phyloP scores from a whole-genome alignment of 2,797 vertebrate species.

The Chaunax sp. region DNA sequence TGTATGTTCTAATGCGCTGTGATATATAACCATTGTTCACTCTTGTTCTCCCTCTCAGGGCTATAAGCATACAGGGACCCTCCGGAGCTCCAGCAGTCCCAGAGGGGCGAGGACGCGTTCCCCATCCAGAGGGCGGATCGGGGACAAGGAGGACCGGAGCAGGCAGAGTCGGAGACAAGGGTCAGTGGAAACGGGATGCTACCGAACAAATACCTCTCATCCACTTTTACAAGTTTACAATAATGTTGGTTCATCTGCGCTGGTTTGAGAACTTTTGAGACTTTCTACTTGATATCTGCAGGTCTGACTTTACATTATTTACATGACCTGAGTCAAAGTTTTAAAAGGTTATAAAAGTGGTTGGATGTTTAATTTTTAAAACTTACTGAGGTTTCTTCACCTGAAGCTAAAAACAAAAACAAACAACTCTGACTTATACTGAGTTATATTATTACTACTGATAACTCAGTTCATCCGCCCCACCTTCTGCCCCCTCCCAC shows the following conservation, averaged over 20 bases:
- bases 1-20: too few species aligned
- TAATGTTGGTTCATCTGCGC: not conserved
- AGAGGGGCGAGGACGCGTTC: slow-evolving; percentile 91
- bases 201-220: not conserved
- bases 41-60: slow-evolving; percentile 69
- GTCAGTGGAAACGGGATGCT: slow-evolving; percentile 67
- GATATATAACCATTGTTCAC: too few species aligned
- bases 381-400: too few species aligned
- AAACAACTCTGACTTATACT: too few species aligned
- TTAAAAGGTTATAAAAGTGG: not conserved
- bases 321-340: not conserved
- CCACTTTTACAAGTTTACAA: not conserved
- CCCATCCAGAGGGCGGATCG: slow-evolving; percentile 89
- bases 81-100: slow-evolving; percentile 93
- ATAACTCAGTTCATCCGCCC: too few species aligned
- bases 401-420: too few species aligned
- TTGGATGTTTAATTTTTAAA: too few species aligned
- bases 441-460: too few species aligned
- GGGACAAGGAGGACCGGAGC: slow-evolving; percentile 89
- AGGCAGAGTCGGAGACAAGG: slow-evolving; percentile 89
- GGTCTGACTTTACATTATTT: not conserved
- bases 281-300: not conserved
- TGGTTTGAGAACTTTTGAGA: too few species aligned
- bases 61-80: slow-evolving; percentile 88
- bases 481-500: not conserved